Base-by-base conservation (phyloP, 2,113 vertebrate genomes). In the Petrocephalus zakoni region DNA sequence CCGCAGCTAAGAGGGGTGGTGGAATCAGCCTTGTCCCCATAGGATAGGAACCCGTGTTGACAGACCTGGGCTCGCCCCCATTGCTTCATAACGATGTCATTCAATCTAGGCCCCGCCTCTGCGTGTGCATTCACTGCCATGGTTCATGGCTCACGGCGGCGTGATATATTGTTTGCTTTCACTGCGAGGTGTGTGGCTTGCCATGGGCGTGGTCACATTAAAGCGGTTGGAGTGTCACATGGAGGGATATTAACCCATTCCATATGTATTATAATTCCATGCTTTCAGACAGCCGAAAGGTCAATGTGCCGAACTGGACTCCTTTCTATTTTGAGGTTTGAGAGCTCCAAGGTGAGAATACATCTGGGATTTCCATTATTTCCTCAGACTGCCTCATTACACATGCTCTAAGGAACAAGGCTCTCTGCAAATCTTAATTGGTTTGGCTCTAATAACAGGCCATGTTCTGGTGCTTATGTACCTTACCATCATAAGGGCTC, bases 391-490 rank as follows among this genome's bases (percentile, higher is more conserved):
- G 91, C 93, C 91, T 93, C 91, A 94, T 93, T 93, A 93, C 93
- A 89, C 42, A 85, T 94, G 86, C 90, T 93, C 89, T 61, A 85
- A 93, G 88, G 89, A 94, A 95, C 93, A 92, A 91, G 90, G 91
- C 95, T 90, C 89, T 94, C 93, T 91, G 89, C 88, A 90, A 95
- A 95, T 94, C 92, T 95, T 94, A 96, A 96, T 95, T 95, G 95
- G 91, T 90, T 93, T 94, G 92, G 93, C 91, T 95, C 92, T 93
- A 94, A 94, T 91, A 94, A 91, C 88, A 46, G 42, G 93, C 90
- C 93, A 94, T 90, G 92, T 93, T 93, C 92, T 93, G 90, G 90
- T 94, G 91, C 91, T 93, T 95, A 93, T 94, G 93, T 93, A 90
- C 89, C 91, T 93, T 93, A 91, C 89, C 91, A 91, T 91, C 93